Conservation (phyloP, 2,888 invertebrate species). For the Leistus spinibarbis region DNA sequence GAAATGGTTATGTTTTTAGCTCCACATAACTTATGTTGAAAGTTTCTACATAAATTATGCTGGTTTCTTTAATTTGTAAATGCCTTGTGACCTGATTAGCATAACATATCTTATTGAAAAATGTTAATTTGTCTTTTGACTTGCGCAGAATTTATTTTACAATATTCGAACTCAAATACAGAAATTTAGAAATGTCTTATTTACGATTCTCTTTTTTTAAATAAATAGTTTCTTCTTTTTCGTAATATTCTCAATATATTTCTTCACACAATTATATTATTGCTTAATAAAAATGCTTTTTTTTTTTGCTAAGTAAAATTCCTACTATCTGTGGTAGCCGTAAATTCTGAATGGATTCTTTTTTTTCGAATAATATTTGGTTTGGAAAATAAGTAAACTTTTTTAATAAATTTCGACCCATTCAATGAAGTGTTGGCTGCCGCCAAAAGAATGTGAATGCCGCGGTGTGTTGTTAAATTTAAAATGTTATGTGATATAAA, state of each 20-base stretch:
- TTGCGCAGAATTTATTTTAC: slow-evolving; percentile 18
- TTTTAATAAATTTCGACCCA: neutral
- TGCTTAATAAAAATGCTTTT: no score
- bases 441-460: neutral
- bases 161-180: neutral
- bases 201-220: no score
- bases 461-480: neutral
- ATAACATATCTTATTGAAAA: slow-evolving; percentile 23
- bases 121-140: neutral
- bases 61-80: slow-evolving; percentile 25
- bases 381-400: no score
- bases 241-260: no score
- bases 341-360: no score
- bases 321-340: no score
- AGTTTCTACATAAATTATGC: slow-evolving; percentile 1
- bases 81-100: slow-evolving; percentile 38
- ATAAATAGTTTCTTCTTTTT: neutral
- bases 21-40: slow-evolving; percentile 25
- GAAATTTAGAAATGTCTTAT: neutral
- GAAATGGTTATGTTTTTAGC: neutral
- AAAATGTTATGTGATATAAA: neutral
- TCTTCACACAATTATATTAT: no score
- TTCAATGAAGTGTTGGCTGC: neutral
- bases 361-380: no score
- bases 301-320: no score